Evolutionary conservation across 2,797 vertebrate species (phyloP), one percentile per base, ranked within the genome.

Genomic region (Eulemur rubriventer): DNA sequence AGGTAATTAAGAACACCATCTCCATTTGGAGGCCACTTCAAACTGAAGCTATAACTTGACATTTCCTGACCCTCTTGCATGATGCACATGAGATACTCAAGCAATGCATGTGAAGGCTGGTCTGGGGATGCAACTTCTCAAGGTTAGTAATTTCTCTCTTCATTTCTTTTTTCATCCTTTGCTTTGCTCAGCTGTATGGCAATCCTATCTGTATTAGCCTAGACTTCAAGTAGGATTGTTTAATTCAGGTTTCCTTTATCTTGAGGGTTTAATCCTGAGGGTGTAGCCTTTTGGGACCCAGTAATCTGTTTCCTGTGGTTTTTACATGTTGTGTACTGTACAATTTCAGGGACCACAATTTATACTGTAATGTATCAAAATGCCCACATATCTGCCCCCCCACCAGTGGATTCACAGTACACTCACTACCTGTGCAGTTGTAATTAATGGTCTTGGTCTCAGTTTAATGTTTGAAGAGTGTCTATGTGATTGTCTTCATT

Each of bases 11-110:
- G 10, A 16, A 46, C 6, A 38, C 13, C 6, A 22, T 10, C 7
- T 57, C 22, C 17, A 20, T 41, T 57, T 11, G 46, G 46, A 55
- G 17, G 46, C 12, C 9, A 52, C 8, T 4, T 28, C 41, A 10
- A 43, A 11, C 12, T 0, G 3, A 52, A 38, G 24, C 30, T n/a
- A 38, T 9, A 3, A 3, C 17, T 43, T 75, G 13, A 30, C 16
- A 2, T 63, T 78, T 67, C 30, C 24, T 61, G 26, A 38, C 13
- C 20, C 7, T 10, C 18, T n/a, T 20, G 46, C 24, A 1, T 41
- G 22, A 33, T 41, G 1, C 6, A 2, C 35, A n/a, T 10, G 0
- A n/a, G 2, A 11, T 24, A 41, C 7, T 55, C 18, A 13, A 7
- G 69, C 14, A 22, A n/a, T 24, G 6, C 17, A 3, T 1, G 12